These are phyloP conservation scores for Zonitis immaculata DNA, from an alignment of 2,888 invertebrate species.

Conservation along the genomic window DNA sequence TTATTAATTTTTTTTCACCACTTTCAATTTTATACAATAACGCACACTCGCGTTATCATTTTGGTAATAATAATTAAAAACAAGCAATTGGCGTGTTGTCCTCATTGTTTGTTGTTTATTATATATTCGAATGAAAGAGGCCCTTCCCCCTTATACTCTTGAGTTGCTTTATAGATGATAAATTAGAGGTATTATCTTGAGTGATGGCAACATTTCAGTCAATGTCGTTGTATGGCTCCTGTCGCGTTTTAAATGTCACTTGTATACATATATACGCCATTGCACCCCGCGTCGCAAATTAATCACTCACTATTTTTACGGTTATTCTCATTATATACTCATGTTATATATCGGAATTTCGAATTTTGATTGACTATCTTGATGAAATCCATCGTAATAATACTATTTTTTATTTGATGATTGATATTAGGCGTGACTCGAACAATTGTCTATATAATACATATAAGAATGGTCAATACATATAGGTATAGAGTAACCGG, in stretches of 20 bases:
- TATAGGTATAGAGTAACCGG: constrained; percentile 9
- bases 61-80: too few species aligned
- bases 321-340: constrained; percentile 22
- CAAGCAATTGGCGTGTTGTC: constrained; percentile 7
- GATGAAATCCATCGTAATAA: background rate
- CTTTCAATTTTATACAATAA: too few species aligned
- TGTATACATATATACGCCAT: too few species aligned
- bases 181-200: constrained; percentile 41
- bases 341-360: too few species aligned
- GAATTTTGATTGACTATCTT: too few species aligned
- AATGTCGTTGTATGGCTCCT: constrained; percentile 41
- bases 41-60: too few species aligned
- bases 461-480: background rate
- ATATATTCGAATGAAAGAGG: constrained; percentile 22
- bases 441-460: too few species aligned
- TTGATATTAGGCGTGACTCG: background rate
- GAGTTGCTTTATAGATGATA: constrained; percentile 30
- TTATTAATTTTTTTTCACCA: too few species aligned
- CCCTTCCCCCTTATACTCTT: too few species aligned
- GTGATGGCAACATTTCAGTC: constrained; percentile 42
- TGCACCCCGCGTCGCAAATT: constrained; percentile 29
- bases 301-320: constrained; percentile 26
- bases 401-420: too few species aligned
- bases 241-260: constrained; percentile 39
- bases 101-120: constrained; percentile 7